Base-by-base conservation (phyloP, 2,797 vertebrate species). In the Crenichthys baileyi region DNA sequence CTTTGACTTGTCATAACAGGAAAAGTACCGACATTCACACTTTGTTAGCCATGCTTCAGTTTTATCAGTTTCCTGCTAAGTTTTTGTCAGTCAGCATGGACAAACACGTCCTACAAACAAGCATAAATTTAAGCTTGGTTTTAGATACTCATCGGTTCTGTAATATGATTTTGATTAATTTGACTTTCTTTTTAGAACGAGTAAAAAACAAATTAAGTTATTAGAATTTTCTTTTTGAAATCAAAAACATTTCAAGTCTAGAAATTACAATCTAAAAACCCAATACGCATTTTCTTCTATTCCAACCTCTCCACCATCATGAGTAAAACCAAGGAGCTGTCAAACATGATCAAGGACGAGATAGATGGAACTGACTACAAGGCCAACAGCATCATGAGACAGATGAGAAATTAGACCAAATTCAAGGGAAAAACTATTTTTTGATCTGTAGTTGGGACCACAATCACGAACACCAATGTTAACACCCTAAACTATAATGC, bases 1-100 rank as follows among this genome's bases (percentile, higher is more conserved):
- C 13, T 51, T 72, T 61, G 41, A 61, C 70, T 58, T n/a, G 72
- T 74, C 63, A 79, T 26, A 48, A n/a, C 75, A 74, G 55, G 55
- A 74, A 77, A 68, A 70, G 0, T 22, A 24, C 26, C 53, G 48
- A 26, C 24, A 26, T 63, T 16, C 20, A 71, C 46, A 63, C 67
- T 53, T 63, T 56, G 22, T 70, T 70, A 55, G 46, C 0, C 1
- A 0, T 46, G 50, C 39, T 36, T 72, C 39, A 0, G 0, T 55
- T 41, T 65, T 9, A 67, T 12, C n/a, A n/a, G 24, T 65, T 24
- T 67, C 9, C 20, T 39, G 36, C 63, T 41, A 61, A 4, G 63
- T 41, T n/a, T 31, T 67, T 5, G 20, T 24, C 36, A 41, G 36
- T 67, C 7, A 67, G 31, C 7, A 22, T 4, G 8, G 63, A 24